Evolutionary conservation across 2,113 vertebrate species (phyloP).

Genomic region (Nipponia nippon): DNA sequence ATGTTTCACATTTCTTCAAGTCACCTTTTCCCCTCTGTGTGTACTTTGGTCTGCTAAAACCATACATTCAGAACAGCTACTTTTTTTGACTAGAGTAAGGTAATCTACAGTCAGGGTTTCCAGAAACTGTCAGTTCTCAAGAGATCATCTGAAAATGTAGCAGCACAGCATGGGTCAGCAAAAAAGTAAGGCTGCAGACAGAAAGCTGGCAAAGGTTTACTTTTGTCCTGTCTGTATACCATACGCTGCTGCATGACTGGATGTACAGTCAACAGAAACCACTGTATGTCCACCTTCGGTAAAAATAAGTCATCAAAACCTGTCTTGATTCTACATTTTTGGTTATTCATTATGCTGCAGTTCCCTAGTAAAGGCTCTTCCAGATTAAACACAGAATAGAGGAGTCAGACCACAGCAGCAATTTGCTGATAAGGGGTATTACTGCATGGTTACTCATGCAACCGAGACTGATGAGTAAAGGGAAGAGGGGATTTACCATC

Average conservation of each 20-base stretch:
- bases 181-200: constrained; percentile 2
- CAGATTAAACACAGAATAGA: background rate
- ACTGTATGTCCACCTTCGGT: background rate
- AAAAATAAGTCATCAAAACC: background rate
- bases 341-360: background rate
- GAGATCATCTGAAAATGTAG: background rate
- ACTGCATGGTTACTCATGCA: background rate
- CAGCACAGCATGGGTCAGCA: constrained; percentile 24
- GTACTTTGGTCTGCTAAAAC: background rate
- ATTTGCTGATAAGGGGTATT: background rate
- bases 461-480: background rate
- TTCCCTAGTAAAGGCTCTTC: background rate
- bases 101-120: background rate
- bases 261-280: background rate
- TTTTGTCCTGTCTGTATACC: background rate
- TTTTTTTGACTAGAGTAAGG: background rate
- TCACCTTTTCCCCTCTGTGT: background rate
- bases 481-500: background rate
- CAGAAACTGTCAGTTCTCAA: constrained; percentile 16
- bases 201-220: constrained; percentile 37
- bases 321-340: background rate
- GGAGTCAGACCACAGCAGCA: background rate
- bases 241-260: background rate
- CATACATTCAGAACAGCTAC: background rate
- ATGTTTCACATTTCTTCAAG: background rate